phyloP scores from a whole-genome alignment of 2,888 invertebrate species.

The Nephrotoma appendiculata region DNA sequence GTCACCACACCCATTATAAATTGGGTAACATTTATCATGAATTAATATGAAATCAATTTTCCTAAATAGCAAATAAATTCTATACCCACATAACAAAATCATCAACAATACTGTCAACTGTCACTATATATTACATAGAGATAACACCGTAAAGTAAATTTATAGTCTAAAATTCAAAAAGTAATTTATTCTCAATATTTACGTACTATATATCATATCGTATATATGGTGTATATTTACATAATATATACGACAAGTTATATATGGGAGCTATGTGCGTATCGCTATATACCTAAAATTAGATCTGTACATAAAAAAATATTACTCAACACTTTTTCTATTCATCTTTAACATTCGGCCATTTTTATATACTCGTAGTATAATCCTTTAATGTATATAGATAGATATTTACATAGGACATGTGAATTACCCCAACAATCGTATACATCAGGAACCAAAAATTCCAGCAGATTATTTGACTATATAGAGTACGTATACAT shows the following conservation, averaged over 20 bases:
- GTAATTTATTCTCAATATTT: neutral
- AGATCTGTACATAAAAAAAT: neutral
- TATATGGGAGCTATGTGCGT: neutral
- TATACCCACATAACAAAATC: no score
- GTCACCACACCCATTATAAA: no score
- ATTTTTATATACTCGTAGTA: neutral
- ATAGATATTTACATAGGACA: neutral
- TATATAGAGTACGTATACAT: neutral
- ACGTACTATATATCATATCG: neutral
- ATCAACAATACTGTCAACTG: no score
- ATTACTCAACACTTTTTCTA: neutral
- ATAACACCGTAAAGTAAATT: neutral
- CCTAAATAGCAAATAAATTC: no score
- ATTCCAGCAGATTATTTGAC: neutral
- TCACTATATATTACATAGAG: neutral
- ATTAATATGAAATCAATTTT: no score
- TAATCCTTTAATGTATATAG: neutral
- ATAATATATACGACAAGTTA: no score
- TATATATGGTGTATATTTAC: neutral
- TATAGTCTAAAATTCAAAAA: neutral
- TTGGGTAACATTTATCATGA: no score
- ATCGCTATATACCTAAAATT: neutral
- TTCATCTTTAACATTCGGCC: neutral
- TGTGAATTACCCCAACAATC: neutral
- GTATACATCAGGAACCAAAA: neutral